These are phyloP conservation scores for Labroides dimidiatus DNA, from an alignment of 2,797 vertebrate species.

Conservation along the genomic window DNA sequence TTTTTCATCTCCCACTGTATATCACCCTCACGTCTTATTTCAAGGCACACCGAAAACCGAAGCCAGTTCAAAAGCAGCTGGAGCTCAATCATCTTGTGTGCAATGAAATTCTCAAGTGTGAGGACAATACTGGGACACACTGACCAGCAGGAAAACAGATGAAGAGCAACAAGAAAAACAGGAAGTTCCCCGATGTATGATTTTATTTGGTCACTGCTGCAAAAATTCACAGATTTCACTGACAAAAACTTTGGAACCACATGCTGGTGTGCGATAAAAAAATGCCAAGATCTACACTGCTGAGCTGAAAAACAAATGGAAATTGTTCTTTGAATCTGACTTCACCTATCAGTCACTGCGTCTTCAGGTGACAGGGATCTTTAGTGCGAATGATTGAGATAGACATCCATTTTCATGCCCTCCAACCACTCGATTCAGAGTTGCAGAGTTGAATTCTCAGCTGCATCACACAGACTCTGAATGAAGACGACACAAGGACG, in stretches of 20 bases:
- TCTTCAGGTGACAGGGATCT: neutral
- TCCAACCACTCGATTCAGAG: neutral
- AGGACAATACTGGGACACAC: conserved; percentile 15
- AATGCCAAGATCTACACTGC: too few species aligned
- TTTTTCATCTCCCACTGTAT: conserved; percentile 44
- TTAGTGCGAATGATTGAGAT: neutral
- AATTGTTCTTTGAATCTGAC: neutral
- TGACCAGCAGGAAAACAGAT: conserved; percentile 17
- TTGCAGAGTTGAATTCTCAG: neutral
- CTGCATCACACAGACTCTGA: neutral
- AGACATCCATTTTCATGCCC: neutral
- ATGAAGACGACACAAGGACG: neutral
- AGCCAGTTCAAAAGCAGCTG: conserved; percentile 33
- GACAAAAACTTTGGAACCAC: too few species aligned
- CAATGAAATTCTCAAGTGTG: conserved; percentile 30
- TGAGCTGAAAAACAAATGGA: too few species aligned
- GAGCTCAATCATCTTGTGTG: conserved; percentile 24
- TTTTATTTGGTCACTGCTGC: too few species aligned
- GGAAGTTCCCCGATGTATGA: neutral
- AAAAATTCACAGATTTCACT: too few species aligned
- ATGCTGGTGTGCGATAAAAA: too few species aligned
- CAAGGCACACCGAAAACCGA: conserved; percentile 39
- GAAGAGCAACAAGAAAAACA: conserved; percentile 2
- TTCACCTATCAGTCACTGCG: neutral
- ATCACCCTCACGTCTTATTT: conserved; percentile 71